Percentiles rank a stretch among this genome's conserved stretches.
Conservation (phyloP, 2,888 invertebrate species). For the Mactromeris polynyma region DNA sequence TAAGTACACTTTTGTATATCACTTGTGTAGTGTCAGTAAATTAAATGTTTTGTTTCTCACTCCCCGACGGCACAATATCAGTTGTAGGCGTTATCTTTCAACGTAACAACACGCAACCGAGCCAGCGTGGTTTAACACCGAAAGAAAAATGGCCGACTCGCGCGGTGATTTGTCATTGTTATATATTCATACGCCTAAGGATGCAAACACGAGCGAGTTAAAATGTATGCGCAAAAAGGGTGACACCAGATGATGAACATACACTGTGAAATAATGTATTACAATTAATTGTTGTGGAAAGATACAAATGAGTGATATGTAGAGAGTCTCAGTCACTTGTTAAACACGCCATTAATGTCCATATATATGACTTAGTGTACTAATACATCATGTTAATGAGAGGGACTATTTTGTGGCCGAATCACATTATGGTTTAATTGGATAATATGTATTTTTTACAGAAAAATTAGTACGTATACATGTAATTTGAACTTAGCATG, state of each 20-base stretch:
- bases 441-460: not conserved
- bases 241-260: conserved; percentile 6
- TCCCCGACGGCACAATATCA: not conserved
- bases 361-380: conserved; percentile 20
- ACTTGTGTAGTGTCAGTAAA: not conserved
- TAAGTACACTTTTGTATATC: not conserved
- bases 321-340: not conserved
- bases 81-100: not conserved
- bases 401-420: not conserved
- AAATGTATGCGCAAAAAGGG: conserved; percentile 17
- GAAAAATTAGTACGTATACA: not conserved
- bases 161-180: conserved; percentile 17
- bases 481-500: no score
- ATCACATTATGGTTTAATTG: not conserved
- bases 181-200: conserved; percentile 8
- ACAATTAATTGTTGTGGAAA: not conserved
- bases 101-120: not conserved
- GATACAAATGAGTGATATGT: conserved; percentile 19
- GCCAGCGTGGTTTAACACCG: not conserved
- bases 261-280: not conserved
- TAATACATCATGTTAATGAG: conserved; percentile 25
- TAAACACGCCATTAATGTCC: conserved; percentile 26
- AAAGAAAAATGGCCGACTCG: conserved; percentile 21
- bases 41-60: not conserved
- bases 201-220: conserved; percentile 9